phyloP scores from a whole-genome alignment of 2,888 invertebrate species.

The Azorinus chamasolen region DNA sequence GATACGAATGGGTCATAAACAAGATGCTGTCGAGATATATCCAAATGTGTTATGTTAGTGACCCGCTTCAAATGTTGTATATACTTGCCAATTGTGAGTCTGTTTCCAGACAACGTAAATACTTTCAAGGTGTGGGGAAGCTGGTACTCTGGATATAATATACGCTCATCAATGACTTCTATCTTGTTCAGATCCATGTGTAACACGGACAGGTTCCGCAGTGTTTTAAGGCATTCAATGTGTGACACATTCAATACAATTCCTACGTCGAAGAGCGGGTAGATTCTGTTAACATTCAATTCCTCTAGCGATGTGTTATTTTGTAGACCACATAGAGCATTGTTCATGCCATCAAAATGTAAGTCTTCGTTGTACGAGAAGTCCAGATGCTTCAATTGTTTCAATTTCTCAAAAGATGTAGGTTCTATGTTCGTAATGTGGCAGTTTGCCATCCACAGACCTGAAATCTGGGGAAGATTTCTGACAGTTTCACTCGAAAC shows the following conservation, averaged over 20 bases:
- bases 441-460: constrained; percentile 32
- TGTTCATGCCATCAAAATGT: constrained; percentile 46
- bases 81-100: constrained; percentile 39
- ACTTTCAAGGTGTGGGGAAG: constrained; percentile 16
- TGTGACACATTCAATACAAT: constrained; percentile 7
- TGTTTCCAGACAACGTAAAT: constrained; percentile 45
- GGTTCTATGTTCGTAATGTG: constrained; percentile 19
- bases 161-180: constrained; percentile 41
- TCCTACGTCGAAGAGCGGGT: constrained; percentile 26
- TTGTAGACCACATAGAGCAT: constrained; percentile 31
- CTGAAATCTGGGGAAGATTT: constrained; percentile 10
- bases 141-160: constrained; percentile 2
- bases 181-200: constrained; percentile 57
- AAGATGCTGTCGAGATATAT: constrained; percentile 53
- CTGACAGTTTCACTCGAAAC: constrained; percentile 28
- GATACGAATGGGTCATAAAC: constrained; percentile 43
- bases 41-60: constrained; percentile 17
- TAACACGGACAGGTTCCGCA: constrained; percentile 28
- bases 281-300: constrained; percentile 43
- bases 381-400: constrained; percentile 26
- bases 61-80: neutral
- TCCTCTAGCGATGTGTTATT: constrained; percentile 17
- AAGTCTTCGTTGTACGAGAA: constrained; percentile 52
- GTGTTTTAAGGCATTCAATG: constrained; percentile 32
- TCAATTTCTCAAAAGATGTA: constrained; percentile 31